phyloP scores from a whole-genome alignment of 2,888 invertebrate genomes.

The Caprella mutica region DNA sequence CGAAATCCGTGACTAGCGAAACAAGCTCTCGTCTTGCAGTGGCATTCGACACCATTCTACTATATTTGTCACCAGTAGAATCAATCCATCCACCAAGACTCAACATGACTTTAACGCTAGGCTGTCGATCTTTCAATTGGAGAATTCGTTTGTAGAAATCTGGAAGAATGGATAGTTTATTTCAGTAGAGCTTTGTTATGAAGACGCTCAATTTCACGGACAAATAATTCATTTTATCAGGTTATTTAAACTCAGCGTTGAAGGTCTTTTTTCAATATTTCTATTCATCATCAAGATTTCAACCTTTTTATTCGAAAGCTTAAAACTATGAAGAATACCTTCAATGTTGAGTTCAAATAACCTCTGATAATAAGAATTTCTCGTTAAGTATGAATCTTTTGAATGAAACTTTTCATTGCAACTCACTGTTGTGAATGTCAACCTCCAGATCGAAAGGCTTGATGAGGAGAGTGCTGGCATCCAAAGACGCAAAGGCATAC shows the following conservation, averaged over 20 bases:
- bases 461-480: conserved; percentile 62
- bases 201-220: no score
- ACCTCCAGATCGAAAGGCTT: conserved; percentile 79
- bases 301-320: no score
- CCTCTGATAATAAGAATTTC: no score
- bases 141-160: conserved; percentile 62
- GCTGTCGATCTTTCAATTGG: conserved; percentile 54
- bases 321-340: no score
- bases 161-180: not conserved
- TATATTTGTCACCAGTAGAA: conserved; percentile 76
- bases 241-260: no score
- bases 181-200: no score
- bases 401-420: not conserved
- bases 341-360: no score
- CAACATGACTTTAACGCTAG: conserved; percentile 58
- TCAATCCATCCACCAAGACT: conserved; percentile 95
- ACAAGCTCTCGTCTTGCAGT: conserved; percentile 52
- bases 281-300: no score
- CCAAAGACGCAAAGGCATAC: conserved; percentile 78
- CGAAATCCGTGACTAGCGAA: conserved; percentile 46
- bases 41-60: conserved; percentile 58
- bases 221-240: no score
- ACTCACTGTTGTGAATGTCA: conserved; percentile 69
- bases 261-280: no score
- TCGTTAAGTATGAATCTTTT: no score